Evolutionary conservation across 1,140 invertebrate species (phyloP), one percentile per base, ranked within the genome.

Genomic region (Vanessa atalanta): DNA sequence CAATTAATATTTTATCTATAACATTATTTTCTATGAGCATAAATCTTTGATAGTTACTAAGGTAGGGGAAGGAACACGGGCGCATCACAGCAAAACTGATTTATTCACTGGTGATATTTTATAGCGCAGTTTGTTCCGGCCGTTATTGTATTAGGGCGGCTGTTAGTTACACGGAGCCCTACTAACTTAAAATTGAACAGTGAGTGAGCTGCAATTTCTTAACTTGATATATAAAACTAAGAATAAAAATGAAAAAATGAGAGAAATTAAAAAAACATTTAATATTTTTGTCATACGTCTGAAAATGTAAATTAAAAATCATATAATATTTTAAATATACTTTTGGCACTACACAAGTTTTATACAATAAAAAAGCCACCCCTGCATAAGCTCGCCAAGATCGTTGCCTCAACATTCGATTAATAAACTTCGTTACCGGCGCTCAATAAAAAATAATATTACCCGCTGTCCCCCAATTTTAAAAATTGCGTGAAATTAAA

Each of bases 41-140:
- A 92, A 92, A 92, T 92, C 85, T 79, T 84, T 61, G 78, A 83
- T 84, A 83, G 87, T 86, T 83, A 70, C 75, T 74, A 78, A 83
- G 83, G 84, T 72, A 82, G 87, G 79, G 82, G 79, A 84, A 81
- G 79, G 55, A 13, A 48, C 65, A 79, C 66, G 77, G 74, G 76
- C 76, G 87, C 87, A 84, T 89, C 87, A 86, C 84, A 76, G 84
- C 81, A 87, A 86, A 88, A 87, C 88, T 93, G 93, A 94, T 94
- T 93, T 94, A 93, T 93, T 91, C 90, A 87, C 92, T 91, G 88
- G 92, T 93, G 92, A 93, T 94, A 94, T 93, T 94, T 94, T 94
- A 94, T 94, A 91, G 93, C 88, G 90, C 85, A 93, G 93, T 94
- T 94, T 93, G 92, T 94, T 93, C 93, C 92, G 93, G 87, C 89